phyloP scores from a whole-genome alignment of 2,888 invertebrate species.

The Stenodera caucasica region DNA sequence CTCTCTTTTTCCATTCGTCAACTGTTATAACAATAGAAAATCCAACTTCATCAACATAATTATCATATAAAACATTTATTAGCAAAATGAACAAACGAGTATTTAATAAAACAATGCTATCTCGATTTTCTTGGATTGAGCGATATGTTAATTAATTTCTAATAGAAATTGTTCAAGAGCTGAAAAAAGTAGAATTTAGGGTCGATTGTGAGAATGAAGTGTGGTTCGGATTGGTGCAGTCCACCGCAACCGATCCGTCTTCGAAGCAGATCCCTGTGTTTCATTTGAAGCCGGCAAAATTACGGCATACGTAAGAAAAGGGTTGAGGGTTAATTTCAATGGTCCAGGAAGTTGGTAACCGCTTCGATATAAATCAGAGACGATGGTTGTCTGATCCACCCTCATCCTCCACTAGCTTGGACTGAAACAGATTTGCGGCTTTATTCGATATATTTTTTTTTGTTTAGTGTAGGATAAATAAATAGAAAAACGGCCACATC shows the following conservation, averaged over 20 bases:
- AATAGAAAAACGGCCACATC: neutral
- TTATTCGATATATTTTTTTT: neutral
- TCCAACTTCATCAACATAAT: constrained; percentile 24
- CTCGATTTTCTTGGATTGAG: neutral
- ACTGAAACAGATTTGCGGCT: neutral
- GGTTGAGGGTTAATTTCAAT: constrained; percentile 2
- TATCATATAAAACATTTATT: constrained; percentile 25
- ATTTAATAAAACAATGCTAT: neutral
- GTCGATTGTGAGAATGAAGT: neutral
- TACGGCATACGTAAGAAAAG: constrained; percentile 4
- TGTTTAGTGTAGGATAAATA: neutral
- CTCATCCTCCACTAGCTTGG: neutral
- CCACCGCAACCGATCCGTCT: neutral
- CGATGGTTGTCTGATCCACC: neutral
- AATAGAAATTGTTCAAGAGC: no score
- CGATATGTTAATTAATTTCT: no score
- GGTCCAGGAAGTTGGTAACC: neutral
- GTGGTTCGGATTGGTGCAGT: neutral
- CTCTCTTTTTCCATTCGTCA: neutral
- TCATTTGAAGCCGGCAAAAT: neutral
- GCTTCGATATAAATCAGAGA: neutral
- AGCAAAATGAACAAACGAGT: neutral
- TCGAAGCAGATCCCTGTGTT: neutral
- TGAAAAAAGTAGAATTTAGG: no score
- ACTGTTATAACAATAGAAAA: neutral